These are phyloP conservation scores for Brachionus sp. DNA, from an alignment of 1,140 invertebrate genomes.

Conservation along the genomic window DNA sequence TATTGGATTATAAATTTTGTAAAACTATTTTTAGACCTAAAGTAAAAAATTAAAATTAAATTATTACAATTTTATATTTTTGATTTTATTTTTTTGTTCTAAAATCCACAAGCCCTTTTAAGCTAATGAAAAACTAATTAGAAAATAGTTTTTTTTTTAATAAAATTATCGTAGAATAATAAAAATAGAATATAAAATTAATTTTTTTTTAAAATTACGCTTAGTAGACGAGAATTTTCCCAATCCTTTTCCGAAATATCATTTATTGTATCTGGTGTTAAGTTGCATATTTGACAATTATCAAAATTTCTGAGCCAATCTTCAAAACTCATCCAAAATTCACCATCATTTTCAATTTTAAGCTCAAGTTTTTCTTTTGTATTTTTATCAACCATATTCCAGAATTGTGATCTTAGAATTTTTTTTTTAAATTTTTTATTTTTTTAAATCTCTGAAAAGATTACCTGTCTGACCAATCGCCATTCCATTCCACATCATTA, in stretches of 20 bases:
- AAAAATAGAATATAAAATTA: no score
- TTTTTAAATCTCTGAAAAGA: no score
- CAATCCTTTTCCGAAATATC: conserved; percentile 17
- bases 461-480: conserved; percentile 54
- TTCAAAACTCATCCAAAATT: conserved; percentile 47
- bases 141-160: no score
- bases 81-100: no score
- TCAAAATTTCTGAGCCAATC: conserved; percentile 46
- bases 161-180: no score
- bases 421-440: conserved; percentile 9
- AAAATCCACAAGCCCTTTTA: no score
- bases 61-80: no score
- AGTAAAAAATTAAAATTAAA: no score
- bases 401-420: conserved; percentile 58
- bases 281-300: conserved; percentile 44
- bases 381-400: conserved; percentile 81
- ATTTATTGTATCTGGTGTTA: conserved; percentile 42
- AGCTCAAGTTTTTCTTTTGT: conserved; percentile 79
- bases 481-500: conserved; percentile 96
- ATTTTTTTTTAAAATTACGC: not conserved
- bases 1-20: no score
- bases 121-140: no score
- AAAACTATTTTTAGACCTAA: no score
- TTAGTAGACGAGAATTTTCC: not conserved
- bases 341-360: conserved; percentile 37